phyloP scores from a whole-genome alignment of 2,888 invertebrate genomes.

The Tanaodytes sp. region DNA sequence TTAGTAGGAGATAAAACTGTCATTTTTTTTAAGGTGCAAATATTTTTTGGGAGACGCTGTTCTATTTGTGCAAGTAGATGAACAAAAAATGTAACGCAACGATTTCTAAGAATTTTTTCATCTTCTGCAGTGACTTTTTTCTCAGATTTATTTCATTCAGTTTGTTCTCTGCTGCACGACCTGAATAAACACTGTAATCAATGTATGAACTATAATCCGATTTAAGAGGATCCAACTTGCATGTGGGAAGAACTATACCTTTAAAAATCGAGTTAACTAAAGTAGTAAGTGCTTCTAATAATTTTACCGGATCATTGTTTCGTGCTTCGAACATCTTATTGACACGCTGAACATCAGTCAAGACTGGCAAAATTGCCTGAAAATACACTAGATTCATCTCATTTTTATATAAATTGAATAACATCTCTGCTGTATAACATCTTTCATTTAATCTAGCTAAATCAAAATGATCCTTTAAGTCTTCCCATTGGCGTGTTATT shows the following conservation, averaged over 20 bases:
- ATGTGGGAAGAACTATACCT: not conserved
- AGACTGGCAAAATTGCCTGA: slow-evolving; percentile 52
- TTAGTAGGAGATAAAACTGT: slow-evolving; percentile 37
- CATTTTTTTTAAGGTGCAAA: slow-evolving; percentile 31
- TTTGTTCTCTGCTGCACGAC: not conserved
- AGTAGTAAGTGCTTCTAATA: not conserved
- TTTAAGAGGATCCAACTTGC: not conserved
- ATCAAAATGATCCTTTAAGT: slow-evolving; percentile 60
- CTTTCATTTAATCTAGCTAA: slow-evolving; percentile 55
- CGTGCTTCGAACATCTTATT: slow-evolving; percentile 44
- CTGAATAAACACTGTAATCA: not conserved
- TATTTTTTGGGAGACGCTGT: slow-evolving; percentile 42
- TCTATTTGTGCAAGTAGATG: too few species aligned
- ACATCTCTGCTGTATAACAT: slow-evolving; percentile 62
- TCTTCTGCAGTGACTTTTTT: too few species aligned
- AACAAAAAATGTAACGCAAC: too few species aligned
- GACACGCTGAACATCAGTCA: too few species aligned
- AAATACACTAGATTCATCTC: slow-evolving; percentile 59
- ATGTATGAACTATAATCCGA: not conserved
- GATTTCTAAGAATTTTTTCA: too few species aligned
- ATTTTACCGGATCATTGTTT: not conserved
- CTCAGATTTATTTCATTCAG: not conserved
- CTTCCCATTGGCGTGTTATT: slow-evolving; percentile 62
- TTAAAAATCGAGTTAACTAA: not conserved
- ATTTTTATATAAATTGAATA: slow-evolving; percentile 60